Evolutionary conservation across 2,888 invertebrate genomes (phyloP).

Genomic region (Acronicta leporina): DNA sequence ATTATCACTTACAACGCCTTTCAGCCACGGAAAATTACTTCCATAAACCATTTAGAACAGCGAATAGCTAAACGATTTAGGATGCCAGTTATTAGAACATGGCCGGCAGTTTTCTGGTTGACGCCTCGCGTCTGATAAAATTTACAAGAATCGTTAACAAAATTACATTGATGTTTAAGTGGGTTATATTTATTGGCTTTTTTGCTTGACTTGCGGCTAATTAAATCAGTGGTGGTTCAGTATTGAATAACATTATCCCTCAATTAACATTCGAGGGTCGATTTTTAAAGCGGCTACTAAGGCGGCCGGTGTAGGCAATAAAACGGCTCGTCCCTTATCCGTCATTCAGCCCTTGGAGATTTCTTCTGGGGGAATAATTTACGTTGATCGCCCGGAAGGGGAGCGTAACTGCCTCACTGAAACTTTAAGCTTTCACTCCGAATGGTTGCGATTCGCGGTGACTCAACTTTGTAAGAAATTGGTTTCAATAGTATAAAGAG

Average conservation of each 20-base stretch:
- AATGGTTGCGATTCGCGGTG: conserved; percentile 83
- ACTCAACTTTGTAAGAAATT: conserved; percentile 86
- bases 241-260: conserved; percentile 86
- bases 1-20: conserved; percentile 86
- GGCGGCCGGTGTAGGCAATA: conserved; percentile 84
- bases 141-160: conserved; percentile 44
- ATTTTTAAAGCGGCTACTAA: conserved; percentile 83
- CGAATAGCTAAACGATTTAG: conserved; percentile 77
- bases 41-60: conserved; percentile 82
- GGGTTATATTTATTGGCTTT: conserved; percentile 60
- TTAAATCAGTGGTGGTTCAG: conserved; percentile 76
- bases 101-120: conserved; percentile 61
- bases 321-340: conserved; percentile 87
- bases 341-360: conserved; percentile 88
- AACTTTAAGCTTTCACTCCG: conserved; percentile 88
- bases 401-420: conserved; percentile 87
- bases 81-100: conserved; percentile 75
- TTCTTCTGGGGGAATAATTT: conserved; percentile 88
- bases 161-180: conserved; percentile 48
- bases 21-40: conserved; percentile 81
- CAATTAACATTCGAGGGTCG: conserved; percentile 85
- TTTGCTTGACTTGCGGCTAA: conserved; percentile 64
- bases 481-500: conserved; percentile 77
- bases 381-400: conserved; percentile 87
- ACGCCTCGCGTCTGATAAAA: conserved; percentile 44